phyloP scores from a whole-genome alignment of 1,140 invertebrate species.

The Bombus pascuorum region DNA sequence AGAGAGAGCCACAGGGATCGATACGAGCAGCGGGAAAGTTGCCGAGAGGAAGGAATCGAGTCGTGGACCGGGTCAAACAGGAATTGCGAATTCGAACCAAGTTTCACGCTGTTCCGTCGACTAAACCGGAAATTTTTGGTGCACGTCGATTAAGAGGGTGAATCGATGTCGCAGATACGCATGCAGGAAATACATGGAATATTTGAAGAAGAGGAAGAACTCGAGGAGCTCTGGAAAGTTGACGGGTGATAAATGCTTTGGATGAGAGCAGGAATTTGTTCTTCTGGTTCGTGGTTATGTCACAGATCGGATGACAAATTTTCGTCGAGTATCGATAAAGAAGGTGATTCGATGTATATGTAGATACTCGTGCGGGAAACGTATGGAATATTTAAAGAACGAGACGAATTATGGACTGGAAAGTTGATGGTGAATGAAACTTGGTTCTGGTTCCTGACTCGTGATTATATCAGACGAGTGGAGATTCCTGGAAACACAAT shows the following conservation, averaged over 20 bases:
- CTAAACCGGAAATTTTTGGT: background rate
- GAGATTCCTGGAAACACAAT: background rate
- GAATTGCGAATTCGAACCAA: background rate
- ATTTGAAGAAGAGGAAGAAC: background rate
- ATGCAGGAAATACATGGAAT: background rate
- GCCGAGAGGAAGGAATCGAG: background rate
- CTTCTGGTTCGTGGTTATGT: background rate
- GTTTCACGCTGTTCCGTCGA: no score
- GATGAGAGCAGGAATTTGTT: background rate
- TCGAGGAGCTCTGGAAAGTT: no score
- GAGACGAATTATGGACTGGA: background rate
- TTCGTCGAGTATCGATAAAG: background rate
- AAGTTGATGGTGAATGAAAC: background rate
- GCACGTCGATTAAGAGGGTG: background rate
- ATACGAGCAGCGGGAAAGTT: slow-evolving; percentile 1
- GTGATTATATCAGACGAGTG: background rate
- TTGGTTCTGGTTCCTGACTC: background rate
- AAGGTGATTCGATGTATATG: background rate
- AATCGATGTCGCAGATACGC: no score
- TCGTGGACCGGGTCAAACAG: background rate
- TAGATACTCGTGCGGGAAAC: background rate
- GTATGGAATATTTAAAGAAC: background rate
- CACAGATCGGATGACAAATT: background rate
- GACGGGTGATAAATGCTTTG: no score
- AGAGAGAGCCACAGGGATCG: background rate